phyloP scores from a whole-genome alignment of 2,888 invertebrate genomes.

The Cheiracanthium punctorium region DNA sequence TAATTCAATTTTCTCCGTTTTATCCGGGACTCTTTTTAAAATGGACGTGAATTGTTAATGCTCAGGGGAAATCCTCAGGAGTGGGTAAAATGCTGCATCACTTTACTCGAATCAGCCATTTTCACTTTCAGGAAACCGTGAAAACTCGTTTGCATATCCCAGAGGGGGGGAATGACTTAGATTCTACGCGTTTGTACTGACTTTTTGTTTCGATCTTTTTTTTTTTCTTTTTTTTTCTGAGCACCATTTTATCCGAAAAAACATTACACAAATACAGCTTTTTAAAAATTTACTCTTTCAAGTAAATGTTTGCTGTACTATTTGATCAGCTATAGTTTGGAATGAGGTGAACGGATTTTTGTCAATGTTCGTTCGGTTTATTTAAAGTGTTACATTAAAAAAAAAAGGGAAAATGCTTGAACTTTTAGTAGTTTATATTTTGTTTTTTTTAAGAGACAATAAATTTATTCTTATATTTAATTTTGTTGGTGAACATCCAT shows the following conservation, averaged over 20 bases:
- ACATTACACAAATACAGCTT: not conserved
- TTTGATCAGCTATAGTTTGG: no score
- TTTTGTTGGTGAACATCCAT: no score
- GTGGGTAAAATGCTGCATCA: conserved; percentile 14
- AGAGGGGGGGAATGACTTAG: not conserved
- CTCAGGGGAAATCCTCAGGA: conserved; percentile 48
- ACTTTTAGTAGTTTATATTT: no score
- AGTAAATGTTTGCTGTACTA: not conserved
- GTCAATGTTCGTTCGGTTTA: not conserved
- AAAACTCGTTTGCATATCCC: conserved; percentile 15
- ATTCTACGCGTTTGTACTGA: not conserved
- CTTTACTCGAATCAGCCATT: conserved; percentile 8
- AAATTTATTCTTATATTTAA: no score
- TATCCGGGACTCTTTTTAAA: conserved; percentile 19
- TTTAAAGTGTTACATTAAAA: not conserved
- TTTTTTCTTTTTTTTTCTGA: not conserved
- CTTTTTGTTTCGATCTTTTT: not conserved
- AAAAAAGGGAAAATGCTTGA: no score
- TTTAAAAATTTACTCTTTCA: not conserved
- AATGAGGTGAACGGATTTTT: not conserved
- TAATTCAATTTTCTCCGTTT: conserved; percentile 51
- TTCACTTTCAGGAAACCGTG: conserved; percentile 6
- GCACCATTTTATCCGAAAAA: not conserved
- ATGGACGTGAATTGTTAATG: conserved; percentile 29
- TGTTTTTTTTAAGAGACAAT: no score